A percentile compares a stretch with the other conserved stretches of the same genome.
Evolutionary conservation across 2,797 vertebrate species (phyloP).

Genomic region (Microctenopoma stevenorrisi): DNA sequence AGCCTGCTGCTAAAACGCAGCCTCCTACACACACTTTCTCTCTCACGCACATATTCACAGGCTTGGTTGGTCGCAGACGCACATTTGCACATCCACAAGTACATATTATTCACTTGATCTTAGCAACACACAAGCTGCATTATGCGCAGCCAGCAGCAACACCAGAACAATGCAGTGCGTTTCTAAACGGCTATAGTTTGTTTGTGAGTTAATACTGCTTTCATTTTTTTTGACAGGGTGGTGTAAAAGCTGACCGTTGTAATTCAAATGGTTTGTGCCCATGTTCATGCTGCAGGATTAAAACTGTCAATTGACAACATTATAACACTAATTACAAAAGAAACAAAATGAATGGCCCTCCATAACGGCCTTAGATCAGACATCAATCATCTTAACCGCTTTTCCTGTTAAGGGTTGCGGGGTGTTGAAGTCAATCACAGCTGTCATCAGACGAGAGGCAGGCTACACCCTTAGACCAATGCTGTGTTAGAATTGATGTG

Average conservation of each 20-base stretch:
- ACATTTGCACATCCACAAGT: conserved; percentile 39
- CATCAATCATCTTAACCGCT: too few species aligned
- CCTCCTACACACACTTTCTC: conserved; percentile 54
- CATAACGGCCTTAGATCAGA: too few species aligned
- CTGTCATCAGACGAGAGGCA: too few species aligned
- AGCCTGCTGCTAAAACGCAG: conserved; percentile 66
- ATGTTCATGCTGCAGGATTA: conserved; percentile 3
- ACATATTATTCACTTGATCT: conserved; percentile 48
- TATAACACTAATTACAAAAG: not conserved
- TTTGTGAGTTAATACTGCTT: conserved; percentile 30
- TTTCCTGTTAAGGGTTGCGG: too few species aligned
- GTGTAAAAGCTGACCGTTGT: conserved; percentile 21
- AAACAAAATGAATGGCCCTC: too few species aligned
- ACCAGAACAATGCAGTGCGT: conserved; percentile 31
- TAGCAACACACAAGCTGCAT: conserved; percentile 53
- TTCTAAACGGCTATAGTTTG: conserved; percentile 27
- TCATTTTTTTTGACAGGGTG: conserved; percentile 43
- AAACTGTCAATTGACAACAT: conserved; percentile 19
- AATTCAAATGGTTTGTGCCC: conserved; percentile 36
- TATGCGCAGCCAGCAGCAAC: conserved; percentile 45
- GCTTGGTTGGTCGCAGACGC: conserved; percentile 13
- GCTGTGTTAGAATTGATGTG: too few species aligned
- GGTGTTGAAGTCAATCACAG: too few species aligned
- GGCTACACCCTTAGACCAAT: too few species aligned
- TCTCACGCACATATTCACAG: conserved; percentile 1